Evolutionary conservation across 2,113 vertebrate genomes (phyloP).

Genomic region (Brachyhypopomus gauderio): DNA sequence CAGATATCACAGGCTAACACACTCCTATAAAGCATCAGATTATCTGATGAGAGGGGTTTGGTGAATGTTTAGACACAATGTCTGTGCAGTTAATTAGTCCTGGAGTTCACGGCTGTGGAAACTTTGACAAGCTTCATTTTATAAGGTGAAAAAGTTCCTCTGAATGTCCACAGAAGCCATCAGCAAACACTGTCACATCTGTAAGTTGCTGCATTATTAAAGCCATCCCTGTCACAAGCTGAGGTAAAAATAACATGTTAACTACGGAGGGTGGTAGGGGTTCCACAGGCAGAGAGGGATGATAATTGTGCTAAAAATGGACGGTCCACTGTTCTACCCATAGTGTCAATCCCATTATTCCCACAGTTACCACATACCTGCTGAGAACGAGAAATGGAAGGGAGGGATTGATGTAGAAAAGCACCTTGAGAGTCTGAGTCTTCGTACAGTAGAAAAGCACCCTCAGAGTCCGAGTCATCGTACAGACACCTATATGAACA

Average conservation of each 20-base stretch:
- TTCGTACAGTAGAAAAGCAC: background rate
- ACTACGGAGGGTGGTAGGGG: constrained; percentile 56
- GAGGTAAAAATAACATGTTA: constrained; percentile 59
- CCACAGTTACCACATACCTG: constrained; percentile 5
- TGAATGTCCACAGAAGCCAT: constrained; percentile 52
- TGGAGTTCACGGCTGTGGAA: constrained; percentile 13
- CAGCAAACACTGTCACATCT: constrained; percentile 60
- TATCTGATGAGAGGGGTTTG: constrained; percentile 10
- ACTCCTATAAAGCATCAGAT: constrained; percentile 27
- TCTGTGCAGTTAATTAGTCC: constrained; percentile 44
- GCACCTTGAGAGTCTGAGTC: background rate
- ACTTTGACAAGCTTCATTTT: constrained; percentile 52
- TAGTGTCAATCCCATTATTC: constrained; percentile 60
- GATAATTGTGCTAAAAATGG: constrained; percentile 67
- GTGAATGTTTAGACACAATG: background rate
- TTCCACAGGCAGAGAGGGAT: constrained; percentile 37
- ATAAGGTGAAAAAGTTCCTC: constrained; percentile 46
- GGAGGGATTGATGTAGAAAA: constrained; percentile 10
- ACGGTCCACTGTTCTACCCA: constrained; percentile 40
- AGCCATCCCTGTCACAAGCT: constrained; percentile 61
- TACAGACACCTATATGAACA: background rate
- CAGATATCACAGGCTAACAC: constrained; percentile 19
- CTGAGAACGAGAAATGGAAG: constrained; percentile 49
- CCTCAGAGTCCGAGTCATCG: background rate
- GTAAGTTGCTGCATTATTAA: constrained; percentile 65